Evolutionary conservation across 2,797 vertebrate species (phyloP), one percentile per base, ranked within the genome.

Genomic region (Gadopsis marmoratus): DNA sequence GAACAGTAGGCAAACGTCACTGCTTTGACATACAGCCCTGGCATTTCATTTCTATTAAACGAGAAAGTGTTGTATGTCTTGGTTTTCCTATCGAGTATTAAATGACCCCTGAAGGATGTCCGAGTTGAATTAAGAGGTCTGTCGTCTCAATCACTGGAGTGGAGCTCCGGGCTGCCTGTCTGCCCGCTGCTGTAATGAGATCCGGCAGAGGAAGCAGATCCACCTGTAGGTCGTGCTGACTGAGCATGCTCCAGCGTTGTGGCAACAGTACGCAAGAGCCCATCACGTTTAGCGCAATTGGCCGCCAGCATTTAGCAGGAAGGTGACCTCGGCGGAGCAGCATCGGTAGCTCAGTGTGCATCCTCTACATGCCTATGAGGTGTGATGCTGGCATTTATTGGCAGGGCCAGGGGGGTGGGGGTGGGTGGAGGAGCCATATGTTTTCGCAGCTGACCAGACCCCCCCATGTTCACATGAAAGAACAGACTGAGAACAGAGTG

Each of bases 381-480:
- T 94, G 93, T 91, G 92, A 93, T 85, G 88, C 86, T 92, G 92
- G 91, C 93, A 93, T 94, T 95, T 95, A 93, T 92, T 93, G 93
- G 92, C 88, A 82, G 83, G 89, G 77, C 78, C 78, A 80, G 84
- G 69, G 47, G 86, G 87, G 53, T 43, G 65, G 76, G 84, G 77
- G 43, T 37, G 29, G 81, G 65, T 65, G 53, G 74, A 48, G 39
- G 61, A 26, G 82, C 69, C 87, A 88, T 91, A 83, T 96, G 95
- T 95, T 96, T 94, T 94, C 92, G 87, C 95, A 96, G 95, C 95
- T 96, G 95, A 95, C 93, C 93, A 89, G 92, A 94, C 90, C 93
- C 90, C 90, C 91, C 87, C 89, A 92, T 93, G 91, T 91, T 91
- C 89, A 94, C 93, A 94, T 94, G 93, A 94, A 93, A 94, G 93